These are phyloP conservation scores for Nysson spinosus DNA, from an alignment of 2,888 invertebrate genomes.

Conservation along the genomic window DNA sequence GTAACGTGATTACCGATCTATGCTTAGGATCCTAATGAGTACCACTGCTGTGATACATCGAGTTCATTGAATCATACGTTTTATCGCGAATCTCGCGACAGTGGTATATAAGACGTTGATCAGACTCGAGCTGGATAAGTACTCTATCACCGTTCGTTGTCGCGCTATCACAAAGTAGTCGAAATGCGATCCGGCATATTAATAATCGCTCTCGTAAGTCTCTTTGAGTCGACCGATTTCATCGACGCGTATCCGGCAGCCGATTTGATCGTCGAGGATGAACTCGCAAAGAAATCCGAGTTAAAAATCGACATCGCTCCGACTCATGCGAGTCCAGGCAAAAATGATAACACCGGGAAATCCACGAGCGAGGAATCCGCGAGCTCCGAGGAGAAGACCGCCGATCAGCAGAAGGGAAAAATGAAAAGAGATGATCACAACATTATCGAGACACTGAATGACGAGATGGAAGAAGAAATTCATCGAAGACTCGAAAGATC, in stretches of 20 bases:
- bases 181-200: constrained; percentile 34
- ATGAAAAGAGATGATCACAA: background rate
- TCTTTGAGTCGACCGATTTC: constrained; percentile 3
- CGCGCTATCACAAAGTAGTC: background rate
- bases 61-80: constrained; percentile 7
- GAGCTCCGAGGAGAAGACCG: constrained; percentile 16
- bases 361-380: constrained; percentile 13
- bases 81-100: constrained; percentile 22
- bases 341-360: background rate
- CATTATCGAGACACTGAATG: background rate
- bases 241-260: constrained; percentile 12
- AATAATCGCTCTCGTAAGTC: constrained; percentile 7
- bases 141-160: constrained; percentile 21
- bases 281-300: background rate
- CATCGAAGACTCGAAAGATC: constrained; percentile 9
- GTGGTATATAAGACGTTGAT: constrained; percentile 41
- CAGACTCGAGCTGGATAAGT: constrained; percentile 5
- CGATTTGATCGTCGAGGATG: background rate
- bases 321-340: no score
- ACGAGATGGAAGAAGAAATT: background rate
- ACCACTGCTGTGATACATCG: constrained; percentile 27
- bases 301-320: background rate
- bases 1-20: no score
- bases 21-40: constrained; percentile 22
- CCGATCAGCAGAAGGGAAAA: background rate